These are phyloP conservation scores for Isurus oxyrinchus DNA, from an alignment of 2,113 vertebrate genomes.

Conservation along the genomic window DNA sequence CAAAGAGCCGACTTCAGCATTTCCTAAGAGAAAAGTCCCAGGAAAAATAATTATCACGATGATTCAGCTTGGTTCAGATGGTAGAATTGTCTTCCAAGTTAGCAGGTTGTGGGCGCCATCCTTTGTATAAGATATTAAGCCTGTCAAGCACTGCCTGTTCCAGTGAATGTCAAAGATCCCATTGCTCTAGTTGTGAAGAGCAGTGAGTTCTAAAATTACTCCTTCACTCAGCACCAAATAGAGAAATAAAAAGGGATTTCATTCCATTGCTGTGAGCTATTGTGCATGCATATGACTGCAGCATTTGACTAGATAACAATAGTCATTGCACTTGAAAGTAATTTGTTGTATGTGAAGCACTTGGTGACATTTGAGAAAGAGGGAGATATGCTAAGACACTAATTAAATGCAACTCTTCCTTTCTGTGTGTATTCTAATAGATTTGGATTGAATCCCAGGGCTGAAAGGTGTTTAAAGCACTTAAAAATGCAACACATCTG, in stretches of 20 bases:
- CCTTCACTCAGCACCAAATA: not conserved
- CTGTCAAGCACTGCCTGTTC: not conserved
- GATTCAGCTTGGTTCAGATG: not conserved
- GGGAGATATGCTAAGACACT: not conserved
- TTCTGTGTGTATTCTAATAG: not conserved
- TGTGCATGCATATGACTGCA: not conserved
- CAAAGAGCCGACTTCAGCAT: not conserved
- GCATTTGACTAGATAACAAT: not conserved
- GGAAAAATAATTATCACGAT: not conserved
- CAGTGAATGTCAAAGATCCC: not conserved
- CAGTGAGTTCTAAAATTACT: not conserved
- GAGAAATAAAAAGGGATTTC: not conserved
- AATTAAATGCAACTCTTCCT: slow-evolving; percentile 9
- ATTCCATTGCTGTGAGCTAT: not conserved
- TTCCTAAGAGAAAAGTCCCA: not conserved
- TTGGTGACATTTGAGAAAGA: not conserved
- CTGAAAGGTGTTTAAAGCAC: not conserved
- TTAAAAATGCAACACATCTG: slow-evolving; percentile 29
- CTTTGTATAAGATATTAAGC: not conserved
- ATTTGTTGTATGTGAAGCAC: not conserved
- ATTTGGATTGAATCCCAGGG: not conserved
- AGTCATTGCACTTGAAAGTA: not conserved
- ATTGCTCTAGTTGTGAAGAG: not conserved
- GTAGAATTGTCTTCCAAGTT: not conserved
- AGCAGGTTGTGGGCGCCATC: not conserved